Conservation (phyloP, 2,797 vertebrate species). For the Chelidonichthys spinosus region DNA sequence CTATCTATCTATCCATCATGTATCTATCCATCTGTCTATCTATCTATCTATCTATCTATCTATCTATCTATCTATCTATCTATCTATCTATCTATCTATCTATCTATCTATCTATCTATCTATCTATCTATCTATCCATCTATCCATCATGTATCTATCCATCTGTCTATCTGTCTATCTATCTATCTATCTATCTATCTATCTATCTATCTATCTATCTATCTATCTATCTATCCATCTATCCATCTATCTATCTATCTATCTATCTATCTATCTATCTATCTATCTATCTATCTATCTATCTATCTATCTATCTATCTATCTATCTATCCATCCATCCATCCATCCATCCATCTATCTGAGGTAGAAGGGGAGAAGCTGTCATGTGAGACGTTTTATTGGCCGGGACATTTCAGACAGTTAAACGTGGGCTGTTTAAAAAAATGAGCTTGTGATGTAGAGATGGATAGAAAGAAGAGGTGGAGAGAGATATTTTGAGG, state of each 20-base stretch:
- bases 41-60: not conserved
- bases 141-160: conserved; percentile 13
- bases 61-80: not conserved
- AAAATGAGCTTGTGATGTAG: conserved; percentile 45
- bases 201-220: conserved; percentile 44
- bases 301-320: conserved; percentile 36
- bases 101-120: not conserved
- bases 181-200: not conserved
- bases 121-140: not conserved
- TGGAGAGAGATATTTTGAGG: conserved; percentile 21
- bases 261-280: no score
- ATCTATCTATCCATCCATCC: conserved; percentile 31
- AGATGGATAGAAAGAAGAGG: conserved; percentile 40
- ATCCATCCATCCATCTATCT: conserved; percentile 10
- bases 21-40: no score
- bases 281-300: no score
- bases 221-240: no score
- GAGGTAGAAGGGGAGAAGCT: conserved; percentile 35
- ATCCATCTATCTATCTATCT: no score
- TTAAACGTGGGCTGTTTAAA: conserved; percentile 48
- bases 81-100: not conserved
- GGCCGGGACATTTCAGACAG: conserved; percentile 43
- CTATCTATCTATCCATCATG: no score
- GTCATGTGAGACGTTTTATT: conserved; percentile 66
- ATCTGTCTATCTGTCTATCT: not conserved